Evolutionary conservation across 1,140 invertebrate species (phyloP).

Genomic region (Drosophila ficusphila): DNA sequence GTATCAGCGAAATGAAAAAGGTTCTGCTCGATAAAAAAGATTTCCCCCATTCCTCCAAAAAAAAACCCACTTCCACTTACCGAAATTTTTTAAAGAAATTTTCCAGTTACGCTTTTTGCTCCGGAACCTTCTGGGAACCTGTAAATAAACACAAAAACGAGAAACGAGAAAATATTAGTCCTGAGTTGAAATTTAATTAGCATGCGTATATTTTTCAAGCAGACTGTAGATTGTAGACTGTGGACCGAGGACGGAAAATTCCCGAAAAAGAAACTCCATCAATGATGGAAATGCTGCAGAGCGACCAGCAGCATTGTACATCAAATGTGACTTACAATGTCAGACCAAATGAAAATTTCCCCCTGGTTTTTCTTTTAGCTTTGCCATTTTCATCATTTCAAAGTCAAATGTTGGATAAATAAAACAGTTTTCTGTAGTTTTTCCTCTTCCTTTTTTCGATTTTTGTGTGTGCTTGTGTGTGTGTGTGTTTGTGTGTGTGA

Average conservation of each 20-base stretch:
- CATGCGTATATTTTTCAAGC: constrained; percentile 37
- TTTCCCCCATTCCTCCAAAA: background rate
- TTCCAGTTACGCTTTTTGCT: constrained; percentile 24
- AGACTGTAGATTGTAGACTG: too few species aligned
- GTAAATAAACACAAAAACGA: constrained; percentile 31
- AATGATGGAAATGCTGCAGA: constrained; percentile 21
- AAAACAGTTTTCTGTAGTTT: constrained; percentile 61
- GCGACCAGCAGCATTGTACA: constrained; percentile 32
- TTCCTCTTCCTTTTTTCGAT: constrained; percentile 8
- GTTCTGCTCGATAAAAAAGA: constrained; percentile 15
- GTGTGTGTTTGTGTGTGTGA: background rate
- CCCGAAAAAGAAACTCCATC: constrained; percentile 6
- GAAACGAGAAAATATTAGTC: constrained; percentile 13
- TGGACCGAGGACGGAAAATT: background rate
- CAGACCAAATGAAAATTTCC: constrained; percentile 53
- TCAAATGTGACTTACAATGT: constrained; percentile 61
- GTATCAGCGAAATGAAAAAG: constrained; percentile 3
- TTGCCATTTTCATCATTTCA: constrained; percentile 57
- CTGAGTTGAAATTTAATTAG: constrained; percentile 61
- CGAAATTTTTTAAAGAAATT: constrained; percentile 5
- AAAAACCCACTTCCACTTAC: constrained; percentile 6
- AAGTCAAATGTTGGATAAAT: constrained; percentile 63
- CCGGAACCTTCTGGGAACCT: constrained; percentile 17
- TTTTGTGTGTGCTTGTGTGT: constrained; percentile 1
- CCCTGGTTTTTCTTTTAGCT: constrained; percentile 17